These are phyloP conservation scores for Sebastes reedi DNA, from an alignment of 2,797 vertebrate species.

Conservation along the genomic window DNA sequence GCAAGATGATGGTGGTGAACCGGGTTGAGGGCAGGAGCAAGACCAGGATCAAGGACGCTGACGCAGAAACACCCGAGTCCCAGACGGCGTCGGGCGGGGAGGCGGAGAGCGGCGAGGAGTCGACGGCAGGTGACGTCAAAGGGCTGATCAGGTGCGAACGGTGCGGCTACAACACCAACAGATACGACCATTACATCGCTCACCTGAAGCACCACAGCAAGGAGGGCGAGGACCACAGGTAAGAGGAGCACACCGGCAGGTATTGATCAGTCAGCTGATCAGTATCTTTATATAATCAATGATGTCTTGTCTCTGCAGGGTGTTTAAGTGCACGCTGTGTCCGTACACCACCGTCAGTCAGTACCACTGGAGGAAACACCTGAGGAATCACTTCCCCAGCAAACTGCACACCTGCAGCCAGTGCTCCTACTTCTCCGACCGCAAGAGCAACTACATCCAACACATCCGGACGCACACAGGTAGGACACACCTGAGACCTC, in stretches of 20 bases:
- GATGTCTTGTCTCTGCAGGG: slow-evolving; percentile 62
- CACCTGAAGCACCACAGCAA: slow-evolving; percentile 97
- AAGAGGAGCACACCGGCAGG: not conserved
- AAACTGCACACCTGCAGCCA: slow-evolving; percentile 97
- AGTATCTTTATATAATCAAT: too few relatives aligned
- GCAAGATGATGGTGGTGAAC: slow-evolving; percentile 92
- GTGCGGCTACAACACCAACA: slow-evolving; percentile 98
- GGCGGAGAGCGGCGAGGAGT: slow-evolving; percentile 47
- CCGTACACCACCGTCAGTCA: slow-evolving; percentile 96
- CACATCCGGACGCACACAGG: slow-evolving; percentile 98
- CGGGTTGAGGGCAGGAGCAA: slow-evolving; percentile 89
- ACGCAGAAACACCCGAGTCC: slow-evolving; percentile 10
- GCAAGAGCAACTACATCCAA: slow-evolving; percentile 98
- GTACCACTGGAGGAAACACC: slow-evolving; percentile 99
- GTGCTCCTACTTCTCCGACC: slow-evolving; percentile 97
- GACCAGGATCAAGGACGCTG: slow-evolving; percentile 73
- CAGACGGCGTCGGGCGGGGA: slow-evolving; percentile 60
- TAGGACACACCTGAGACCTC: slow-evolving; percentile 54
- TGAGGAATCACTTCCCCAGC: slow-evolving; percentile 97
- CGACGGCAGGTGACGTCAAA: slow-evolving; percentile 83
- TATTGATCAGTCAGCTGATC: not conserved
- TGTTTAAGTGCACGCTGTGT: slow-evolving; percentile 96
- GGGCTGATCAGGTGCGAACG: slow-evolving; percentile 95
- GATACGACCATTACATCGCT: slow-evolving; percentile 96
- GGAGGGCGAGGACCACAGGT: slow-evolving; percentile 89